These are phyloP conservation scores for Telenomus remus DNA, from an alignment of 1,140 invertebrate species.

Conservation along the genomic window DNA sequence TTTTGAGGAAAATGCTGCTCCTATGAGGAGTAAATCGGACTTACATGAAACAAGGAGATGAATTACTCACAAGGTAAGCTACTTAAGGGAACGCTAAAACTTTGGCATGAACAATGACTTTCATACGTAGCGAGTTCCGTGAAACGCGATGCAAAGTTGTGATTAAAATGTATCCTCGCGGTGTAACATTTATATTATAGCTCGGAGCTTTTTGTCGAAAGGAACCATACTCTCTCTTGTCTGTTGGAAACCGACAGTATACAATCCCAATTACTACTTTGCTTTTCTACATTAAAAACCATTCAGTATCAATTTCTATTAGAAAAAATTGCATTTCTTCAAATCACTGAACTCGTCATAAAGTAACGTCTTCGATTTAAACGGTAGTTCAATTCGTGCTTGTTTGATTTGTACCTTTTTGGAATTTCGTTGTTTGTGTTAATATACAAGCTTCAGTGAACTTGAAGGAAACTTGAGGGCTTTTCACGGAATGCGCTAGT, in stretches of 20 bases:
- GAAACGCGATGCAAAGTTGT: slow-evolving; percentile 32
- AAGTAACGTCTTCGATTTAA: too few species aligned
- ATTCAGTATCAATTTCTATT: too few species aligned
- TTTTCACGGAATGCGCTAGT: slow-evolving; percentile 44
- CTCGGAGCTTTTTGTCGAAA: slow-evolving; percentile 17
- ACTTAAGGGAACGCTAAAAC: slow-evolving; percentile 47
- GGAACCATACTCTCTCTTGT: slow-evolving; percentile 8
- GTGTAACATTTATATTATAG: slow-evolving; percentile 28
- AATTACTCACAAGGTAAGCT: slow-evolving; percentile 75
- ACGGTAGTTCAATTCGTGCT: too few species aligned
- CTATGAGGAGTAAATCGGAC: slow-evolving; percentile 69
- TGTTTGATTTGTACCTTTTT: too few species aligned
- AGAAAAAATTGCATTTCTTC: too few species aligned
- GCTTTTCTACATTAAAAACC: too few species aligned
- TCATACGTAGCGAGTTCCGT: slow-evolving; percentile 28
- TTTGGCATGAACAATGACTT: slow-evolving; percentile 41
- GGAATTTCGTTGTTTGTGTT: slow-evolving; percentile 25
- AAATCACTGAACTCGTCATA: too few species aligned
- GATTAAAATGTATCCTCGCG: slow-evolving; percentile 32
- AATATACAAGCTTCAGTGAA: slow-evolving; percentile 9
- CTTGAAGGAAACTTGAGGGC: slow-evolving; percentile 40
- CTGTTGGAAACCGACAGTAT: neutral
- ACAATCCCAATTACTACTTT: too few species aligned
- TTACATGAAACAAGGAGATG: slow-evolving; percentile 75
- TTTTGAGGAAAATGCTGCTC: slow-evolving; percentile 63